A percentile compares a stretch with the other conserved stretches of the same genome.
Evolutionary conservation across 2,797 vertebrate genomes (phyloP).

Genomic region (Megaceryle alcyon): DNA sequence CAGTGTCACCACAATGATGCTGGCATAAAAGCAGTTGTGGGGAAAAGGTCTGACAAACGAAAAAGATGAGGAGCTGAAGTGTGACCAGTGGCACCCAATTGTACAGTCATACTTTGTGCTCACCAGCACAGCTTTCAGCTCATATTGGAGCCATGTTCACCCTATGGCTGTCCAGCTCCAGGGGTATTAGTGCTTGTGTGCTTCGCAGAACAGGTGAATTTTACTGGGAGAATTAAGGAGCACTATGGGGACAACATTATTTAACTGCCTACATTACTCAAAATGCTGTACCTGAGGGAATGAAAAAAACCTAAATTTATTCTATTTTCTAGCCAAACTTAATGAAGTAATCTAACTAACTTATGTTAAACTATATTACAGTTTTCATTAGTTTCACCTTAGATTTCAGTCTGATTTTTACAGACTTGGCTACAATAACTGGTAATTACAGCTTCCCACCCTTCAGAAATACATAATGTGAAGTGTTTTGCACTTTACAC

Average conservation of each 20-base stretch:
- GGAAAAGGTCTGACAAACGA: not conserved
- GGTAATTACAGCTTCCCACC: slow-evolving; percentile 21
- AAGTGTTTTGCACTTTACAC: slow-evolving; percentile 39
- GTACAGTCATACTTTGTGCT: fast-evolving
- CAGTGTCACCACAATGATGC: not conserved
- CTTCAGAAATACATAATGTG: not conserved
- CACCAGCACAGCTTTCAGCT: fast-evolving
- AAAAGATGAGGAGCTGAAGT: not conserved
- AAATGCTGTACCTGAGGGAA: not conserved
- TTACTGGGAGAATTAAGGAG: not conserved
- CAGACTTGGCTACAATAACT: not conserved
- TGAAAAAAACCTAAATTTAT: not conserved
- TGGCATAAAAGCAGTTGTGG: not conserved
- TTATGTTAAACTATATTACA: not conserved
- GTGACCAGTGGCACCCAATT: not conserved
- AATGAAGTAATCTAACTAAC: slow-evolving; percentile 1
- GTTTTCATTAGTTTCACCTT: slow-evolving; percentile 27
- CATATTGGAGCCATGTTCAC: fast-evolving
- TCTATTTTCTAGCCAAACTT: slow-evolving; percentile 10
- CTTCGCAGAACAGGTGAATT: not conserved
- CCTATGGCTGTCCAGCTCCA: not conserved
- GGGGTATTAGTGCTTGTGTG: not conserved
- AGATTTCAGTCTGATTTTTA: slow-evolving; percentile 16
- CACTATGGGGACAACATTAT: not conserved
- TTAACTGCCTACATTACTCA: not conserved